A percentile compares a stretch with the other conserved stretches of the same genome.
These are phyloP conservation scores for Euborellia annulipes DNA, from an alignment of 1,140 invertebrate species.

Conservation along the genomic window DNA sequence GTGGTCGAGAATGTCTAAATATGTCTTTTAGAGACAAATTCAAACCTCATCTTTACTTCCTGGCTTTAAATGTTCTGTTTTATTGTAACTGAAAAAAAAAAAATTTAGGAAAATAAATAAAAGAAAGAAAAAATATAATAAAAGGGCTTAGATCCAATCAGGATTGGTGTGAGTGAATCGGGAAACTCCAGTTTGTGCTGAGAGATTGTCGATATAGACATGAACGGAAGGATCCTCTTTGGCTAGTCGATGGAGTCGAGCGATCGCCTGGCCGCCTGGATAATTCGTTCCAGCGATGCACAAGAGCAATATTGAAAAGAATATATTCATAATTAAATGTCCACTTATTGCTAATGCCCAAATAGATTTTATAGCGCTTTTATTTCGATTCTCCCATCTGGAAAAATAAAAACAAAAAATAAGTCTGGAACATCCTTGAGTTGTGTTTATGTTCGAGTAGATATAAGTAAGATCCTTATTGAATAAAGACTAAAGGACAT, in stretches of 20 bases:
- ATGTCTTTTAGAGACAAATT: too few species aligned
- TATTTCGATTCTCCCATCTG: conserved; percentile 69
- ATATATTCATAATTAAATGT: conserved; percentile 62
- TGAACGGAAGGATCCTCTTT: conserved; percentile 40
- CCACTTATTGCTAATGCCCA: conserved; percentile 44
- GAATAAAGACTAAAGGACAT: too few species aligned
- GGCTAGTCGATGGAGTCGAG: conserved; percentile 61
- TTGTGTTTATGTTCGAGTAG: too few species aligned
- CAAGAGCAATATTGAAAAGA: conserved; percentile 62
- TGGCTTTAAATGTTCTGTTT: too few species aligned
- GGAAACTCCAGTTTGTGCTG: conserved; percentile 91
- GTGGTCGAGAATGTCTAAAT: too few species aligned
- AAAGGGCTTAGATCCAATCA: conserved; percentile 68
- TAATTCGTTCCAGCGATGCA: conserved; percentile 83
- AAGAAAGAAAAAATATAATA: too few species aligned
- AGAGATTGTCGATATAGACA: conserved; percentile 80
- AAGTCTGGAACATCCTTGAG: too few species aligned
- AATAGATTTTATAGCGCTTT: conserved; percentile 48
- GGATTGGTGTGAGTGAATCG: conserved; percentile 77
- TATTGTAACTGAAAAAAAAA: too few species aligned
- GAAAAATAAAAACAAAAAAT: conserved; percentile 17
- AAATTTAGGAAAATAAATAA: too few species aligned
- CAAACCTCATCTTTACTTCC: too few species aligned
- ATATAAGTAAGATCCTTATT: too few species aligned
- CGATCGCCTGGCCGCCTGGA: conserved; percentile 80